Evolutionary conservation across 1,140 invertebrate species (phyloP).

Genomic region (Choristoneura fumiferana): DNA sequence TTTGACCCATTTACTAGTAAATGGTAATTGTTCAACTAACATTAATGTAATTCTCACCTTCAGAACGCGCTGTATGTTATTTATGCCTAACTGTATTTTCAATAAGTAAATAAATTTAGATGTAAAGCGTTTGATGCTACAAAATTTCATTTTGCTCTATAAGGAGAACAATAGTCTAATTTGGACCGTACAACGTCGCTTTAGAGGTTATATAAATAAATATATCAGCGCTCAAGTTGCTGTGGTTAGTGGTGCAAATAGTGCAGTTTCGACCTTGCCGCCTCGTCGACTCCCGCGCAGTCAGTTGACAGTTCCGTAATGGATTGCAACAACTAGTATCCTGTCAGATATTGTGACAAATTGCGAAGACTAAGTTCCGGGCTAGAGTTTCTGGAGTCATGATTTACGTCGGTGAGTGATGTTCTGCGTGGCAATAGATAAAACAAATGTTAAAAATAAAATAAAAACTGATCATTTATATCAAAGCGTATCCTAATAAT

Average conservation of each 20-base stretch:
- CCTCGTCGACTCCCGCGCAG: slow-evolving; percentile 62
- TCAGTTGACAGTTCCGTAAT: slow-evolving; percentile 57
- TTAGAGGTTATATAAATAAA: background rate
- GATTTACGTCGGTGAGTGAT: slow-evolving; percentile 15
- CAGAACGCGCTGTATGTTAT: slow-evolving; percentile 28
- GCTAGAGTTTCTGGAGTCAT: background rate
- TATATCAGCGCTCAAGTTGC: background rate
- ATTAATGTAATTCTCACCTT: slow-evolving; percentile 26
- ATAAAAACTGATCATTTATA: no score
- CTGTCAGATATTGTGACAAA: slow-evolving; percentile 46
- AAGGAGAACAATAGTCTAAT: background rate
- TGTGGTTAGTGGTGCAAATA: slow-evolving; percentile 27
- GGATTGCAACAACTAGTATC: slow-evolving; percentile 54
- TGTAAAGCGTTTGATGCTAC: background rate
- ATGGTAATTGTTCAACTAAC: slow-evolving; percentile 29
- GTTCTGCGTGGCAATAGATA: background rate
- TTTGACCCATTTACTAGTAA: slow-evolving; percentile 26
- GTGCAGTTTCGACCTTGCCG: slow-evolving; percentile 60
- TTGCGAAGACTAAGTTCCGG: slow-evolving; percentile 10
- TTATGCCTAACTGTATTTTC: slow-evolving; percentile 33
- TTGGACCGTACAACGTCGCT: background rate
- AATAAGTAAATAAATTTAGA: slow-evolving; percentile 28
- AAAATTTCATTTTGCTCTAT: background rate
- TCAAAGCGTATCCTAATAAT: no score
- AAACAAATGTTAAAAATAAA: no score